These are phyloP conservation scores for Galerucella pusilla DNA, from an alignment of 2,888 invertebrate species.

Conservation along the genomic window DNA sequence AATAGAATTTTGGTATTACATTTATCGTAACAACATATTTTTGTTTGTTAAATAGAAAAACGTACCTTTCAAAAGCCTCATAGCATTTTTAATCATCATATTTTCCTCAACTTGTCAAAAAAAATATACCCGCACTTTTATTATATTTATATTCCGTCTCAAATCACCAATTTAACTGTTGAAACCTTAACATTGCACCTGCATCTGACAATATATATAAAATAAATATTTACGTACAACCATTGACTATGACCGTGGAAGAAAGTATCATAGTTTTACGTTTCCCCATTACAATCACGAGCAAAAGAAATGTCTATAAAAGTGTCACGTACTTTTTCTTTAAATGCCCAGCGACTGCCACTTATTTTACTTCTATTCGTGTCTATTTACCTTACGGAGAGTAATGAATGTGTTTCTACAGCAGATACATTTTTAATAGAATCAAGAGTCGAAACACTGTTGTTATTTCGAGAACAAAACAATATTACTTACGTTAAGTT, in stretches of 20 bases:
- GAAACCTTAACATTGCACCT: too few relatives aligned
- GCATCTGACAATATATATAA: neutral
- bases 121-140: constrained; percentile 1
- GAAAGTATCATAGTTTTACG: constrained; percentile 19
- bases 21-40: too few relatives aligned
- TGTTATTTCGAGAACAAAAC: too few relatives aligned
- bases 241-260: constrained; percentile 3
- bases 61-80: constrained; percentile 29
- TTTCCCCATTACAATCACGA: constrained; percentile 14
- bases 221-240: neutral
- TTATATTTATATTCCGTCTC: neutral
- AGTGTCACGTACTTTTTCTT: constrained; percentile 32
- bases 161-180: neutral
- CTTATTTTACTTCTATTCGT: constrained; percentile 11
- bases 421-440: too few relatives aligned
- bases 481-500: too few relatives aligned
- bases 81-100: constrained; percentile 32
- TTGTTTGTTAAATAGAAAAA: neutral
- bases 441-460: too few relatives aligned
- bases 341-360: constrained; percentile 13
- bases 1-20: too few relatives aligned
- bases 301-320: constrained; percentile 32
- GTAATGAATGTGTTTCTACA: too few relatives aligned
- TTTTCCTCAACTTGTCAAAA: neutral
- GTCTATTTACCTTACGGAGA: neutral